Percentiles rank a stretch among this genome's conserved stretches.
Evolutionary conservation across 2,888 invertebrate species (phyloP).

Genomic region (Lochmaea capreae): DNA sequence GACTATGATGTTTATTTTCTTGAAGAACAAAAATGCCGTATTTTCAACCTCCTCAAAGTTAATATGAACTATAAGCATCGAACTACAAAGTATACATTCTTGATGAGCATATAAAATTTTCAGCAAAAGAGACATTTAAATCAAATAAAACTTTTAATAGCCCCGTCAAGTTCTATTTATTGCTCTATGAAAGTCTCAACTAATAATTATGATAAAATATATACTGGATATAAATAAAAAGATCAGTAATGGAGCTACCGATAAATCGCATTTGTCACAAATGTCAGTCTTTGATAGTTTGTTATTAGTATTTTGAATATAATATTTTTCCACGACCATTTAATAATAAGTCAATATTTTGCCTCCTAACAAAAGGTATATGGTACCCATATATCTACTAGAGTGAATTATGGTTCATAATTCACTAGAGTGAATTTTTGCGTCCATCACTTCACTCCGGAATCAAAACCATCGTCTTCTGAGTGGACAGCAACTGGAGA

Average conservation of each 20-base stretch:
- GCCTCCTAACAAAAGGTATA: no score
- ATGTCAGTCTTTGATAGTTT: neutral
- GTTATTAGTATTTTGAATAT: neutral
- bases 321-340: no score
- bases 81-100: neutral
- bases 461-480: no score
- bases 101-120: neutral
- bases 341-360: no score
- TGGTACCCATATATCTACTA: no score
- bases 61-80: neutral
- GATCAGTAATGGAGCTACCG: neutral
- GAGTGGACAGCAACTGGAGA: no score
- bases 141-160: slow-evolving; percentile 9
- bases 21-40: no score
- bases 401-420: no score
- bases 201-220: slow-evolving; percentile 4
- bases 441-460: no score
- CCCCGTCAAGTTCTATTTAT: slow-evolving; percentile 1
- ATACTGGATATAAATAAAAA: slow-evolving; percentile 2
- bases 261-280: neutral
- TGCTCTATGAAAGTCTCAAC: slow-evolving; percentile 10
- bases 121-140: slow-evolving; percentile 1
- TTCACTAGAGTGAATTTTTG: no score
- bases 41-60: neutral
- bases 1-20: no score